Base-by-base conservation (phyloP, 2,113 vertebrate species). In the Mesocricetus auratus region DNA sequence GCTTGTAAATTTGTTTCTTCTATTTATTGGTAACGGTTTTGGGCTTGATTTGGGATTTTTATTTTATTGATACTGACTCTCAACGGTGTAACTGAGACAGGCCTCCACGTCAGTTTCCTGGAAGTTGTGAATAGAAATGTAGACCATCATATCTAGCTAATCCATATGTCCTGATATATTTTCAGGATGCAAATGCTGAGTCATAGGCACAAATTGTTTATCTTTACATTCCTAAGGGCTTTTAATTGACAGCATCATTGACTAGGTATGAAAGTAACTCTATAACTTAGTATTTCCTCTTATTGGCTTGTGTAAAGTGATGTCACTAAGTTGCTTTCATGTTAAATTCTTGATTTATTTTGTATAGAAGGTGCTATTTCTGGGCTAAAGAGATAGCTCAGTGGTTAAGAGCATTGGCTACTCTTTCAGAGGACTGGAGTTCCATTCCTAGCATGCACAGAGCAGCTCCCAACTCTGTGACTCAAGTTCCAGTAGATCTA, bases 291-390 rank as follows among this genome's bases (percentile, higher is more conserved):
- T 47, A 62, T 58, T 85, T 85, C 5, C 60, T 90, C 31, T 75
- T 73, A 62, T 47, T 79, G 36, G 50, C 56, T 96, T 81, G 50
- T 95, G 22, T 77, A 87, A 89, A 47, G 33, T 78, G 11, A 2
- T 64, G 58, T 68, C 33, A 87, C 7, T 56, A 47, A 71, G n/a
- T 85, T 85, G 56, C 36, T 92, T 91, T 88, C 64, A 24, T 71
- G 13, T 77, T 24, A 64, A 36, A 92, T 90, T 90, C 21, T 90
- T 87, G 45, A 24, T 82, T 91, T 95, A 68, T 60, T 86, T 86
- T 29, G 83, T 78, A 69, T 82, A 77, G 50, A 47, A 4, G 21
- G 21, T 92, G 10, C 73, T 10, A 45, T 95, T 94, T 87, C 90
- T 53, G 31, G 13, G 12, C 66, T 68, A 33, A 33, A 68, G 31